Conservation (phyloP, 2,888 invertebrate genomes). For the Acanthococcus lagerstroemiae region DNA sequence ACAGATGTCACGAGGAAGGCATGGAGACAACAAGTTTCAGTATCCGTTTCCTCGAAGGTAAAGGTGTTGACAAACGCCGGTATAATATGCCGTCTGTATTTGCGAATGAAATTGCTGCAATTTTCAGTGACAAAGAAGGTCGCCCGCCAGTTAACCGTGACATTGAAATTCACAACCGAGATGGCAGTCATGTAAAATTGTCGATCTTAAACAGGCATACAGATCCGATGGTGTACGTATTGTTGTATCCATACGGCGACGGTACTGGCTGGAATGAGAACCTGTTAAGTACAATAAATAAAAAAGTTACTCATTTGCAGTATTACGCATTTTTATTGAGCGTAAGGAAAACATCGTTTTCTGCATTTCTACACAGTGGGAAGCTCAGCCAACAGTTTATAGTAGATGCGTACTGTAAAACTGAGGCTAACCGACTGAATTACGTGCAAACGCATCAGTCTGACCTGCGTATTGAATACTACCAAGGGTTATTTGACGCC, state of each 20-base stretch:
- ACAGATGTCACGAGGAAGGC: neutral
- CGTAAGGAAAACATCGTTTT: neutral
- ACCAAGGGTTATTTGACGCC: slow-evolving; percentile 39
- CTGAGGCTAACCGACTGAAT: slow-evolving; percentile 40
- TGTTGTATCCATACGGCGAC: neutral
- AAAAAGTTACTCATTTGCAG: neutral
- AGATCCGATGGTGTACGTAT: neutral
- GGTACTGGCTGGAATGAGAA: neutral
- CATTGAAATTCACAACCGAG: neutral
- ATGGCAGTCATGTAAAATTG: neutral
- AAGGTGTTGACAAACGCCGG: neutral
- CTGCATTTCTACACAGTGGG: slow-evolving; percentile 10
- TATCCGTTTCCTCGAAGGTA: neutral
- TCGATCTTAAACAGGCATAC: neutral
- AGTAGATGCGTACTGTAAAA: slow-evolving; percentile 41
- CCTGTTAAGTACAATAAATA: neutral
- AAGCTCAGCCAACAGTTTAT: slow-evolving; percentile 40
- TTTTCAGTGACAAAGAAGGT: neutral
- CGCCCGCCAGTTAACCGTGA: neutral
- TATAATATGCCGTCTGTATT: neutral
- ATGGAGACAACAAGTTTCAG: neutral
- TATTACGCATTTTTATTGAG: neutral
- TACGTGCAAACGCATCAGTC: slow-evolving; percentile 39
- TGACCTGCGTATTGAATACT: slow-evolving; percentile 37
- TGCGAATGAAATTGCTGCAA: neutral